Evolutionary conservation across 2,888 invertebrate genomes (phyloP), one percentile per base, ranked within the genome.

Genomic region (Noctua fimbriata): DNA sequence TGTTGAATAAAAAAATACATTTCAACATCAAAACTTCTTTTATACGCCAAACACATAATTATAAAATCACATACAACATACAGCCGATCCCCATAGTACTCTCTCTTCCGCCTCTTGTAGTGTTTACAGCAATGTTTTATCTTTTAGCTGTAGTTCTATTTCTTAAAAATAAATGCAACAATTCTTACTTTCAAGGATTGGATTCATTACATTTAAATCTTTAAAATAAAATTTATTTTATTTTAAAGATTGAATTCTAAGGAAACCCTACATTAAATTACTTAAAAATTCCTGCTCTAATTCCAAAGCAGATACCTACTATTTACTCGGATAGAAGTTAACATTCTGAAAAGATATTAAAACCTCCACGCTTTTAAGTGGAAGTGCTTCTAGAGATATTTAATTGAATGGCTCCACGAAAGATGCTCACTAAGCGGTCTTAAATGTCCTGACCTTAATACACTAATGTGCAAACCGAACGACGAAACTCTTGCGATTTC

Each of bases 341-440:
- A 73, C 67, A 71, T 72, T 52, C 76, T 77, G 58, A 74, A 78
- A 87, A 74, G 41, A 75, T 67, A 70, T 78, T 73, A 60, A 74
- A 80, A 72, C 77, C 75, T 79, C 18, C 49, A 28, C 69, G 85
- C 85, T 89, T 88, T 88, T 89, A 88, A 88, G 82, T 79, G 73
- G 79, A 60, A 69, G 83, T 73, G 28, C 76, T 86, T 86, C 77
- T 82, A 69, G 83, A 83, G 86, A 88, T 89, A 91, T 91, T 89
- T 84, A 88, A 92, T 91, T 88, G 89, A 90, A 91, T 74, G 85
- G 87, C 89, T 89, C 77, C 89, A 90, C 88, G 89, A 89, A 86
- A 88, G 87, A 87, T 79, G 78, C 84, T 80, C 73, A 73, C 71
- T 75, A 63, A 55, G 36, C 18, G 67, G 72, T 75, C 60, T 66